phyloP scores from a whole-genome alignment of 2,113 vertebrate genomes.

The Canis aureus region DNA sequence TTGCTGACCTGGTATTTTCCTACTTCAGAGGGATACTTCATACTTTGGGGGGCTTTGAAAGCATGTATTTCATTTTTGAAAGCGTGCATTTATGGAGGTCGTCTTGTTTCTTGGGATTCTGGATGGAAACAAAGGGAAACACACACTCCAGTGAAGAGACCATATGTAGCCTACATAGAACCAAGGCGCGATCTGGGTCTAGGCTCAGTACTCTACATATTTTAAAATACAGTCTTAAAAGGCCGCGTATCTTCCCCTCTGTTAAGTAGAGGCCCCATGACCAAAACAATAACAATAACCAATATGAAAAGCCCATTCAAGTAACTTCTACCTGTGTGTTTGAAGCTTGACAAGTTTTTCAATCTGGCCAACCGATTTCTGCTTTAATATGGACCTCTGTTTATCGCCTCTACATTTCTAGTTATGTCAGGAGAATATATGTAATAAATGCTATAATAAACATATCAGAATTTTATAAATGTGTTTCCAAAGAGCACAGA shows the following conservation, averaged over 20 bases:
- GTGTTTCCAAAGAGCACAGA: constrained; percentile 15
- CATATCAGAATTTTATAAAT: constrained; percentile 28
- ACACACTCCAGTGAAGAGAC: neutral
- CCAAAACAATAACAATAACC: neutral
- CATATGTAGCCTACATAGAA: neutral
- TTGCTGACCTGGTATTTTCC: constrained; percentile 45
- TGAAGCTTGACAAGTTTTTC: neutral
- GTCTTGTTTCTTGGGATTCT: constrained; percentile 36
- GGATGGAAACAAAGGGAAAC: constrained; percentile 36
- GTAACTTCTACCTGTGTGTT: neutral
- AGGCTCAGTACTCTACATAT: neutral
- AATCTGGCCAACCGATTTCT: neutral
- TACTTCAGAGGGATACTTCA: constrained; percentile 3
- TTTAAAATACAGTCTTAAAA: neutral
- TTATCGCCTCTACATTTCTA: constrained; percentile 24
- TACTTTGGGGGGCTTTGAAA: constrained; percentile 32
- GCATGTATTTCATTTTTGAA: neutral
- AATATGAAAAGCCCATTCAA: neutral
- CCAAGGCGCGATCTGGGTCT: neutral
- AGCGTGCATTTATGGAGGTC: neutral
- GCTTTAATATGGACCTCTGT: neutral
- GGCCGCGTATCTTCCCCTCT: neutral
- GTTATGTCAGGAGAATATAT: constrained; percentile 28
- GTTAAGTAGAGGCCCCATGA: neutral
- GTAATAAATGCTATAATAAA: constrained; percentile 40